Percentiles rank a stretch among this genome's conserved stretches.
Conservation (phyloP, 2,888 invertebrate genomes). For the Carterocephalus palaemon region DNA sequence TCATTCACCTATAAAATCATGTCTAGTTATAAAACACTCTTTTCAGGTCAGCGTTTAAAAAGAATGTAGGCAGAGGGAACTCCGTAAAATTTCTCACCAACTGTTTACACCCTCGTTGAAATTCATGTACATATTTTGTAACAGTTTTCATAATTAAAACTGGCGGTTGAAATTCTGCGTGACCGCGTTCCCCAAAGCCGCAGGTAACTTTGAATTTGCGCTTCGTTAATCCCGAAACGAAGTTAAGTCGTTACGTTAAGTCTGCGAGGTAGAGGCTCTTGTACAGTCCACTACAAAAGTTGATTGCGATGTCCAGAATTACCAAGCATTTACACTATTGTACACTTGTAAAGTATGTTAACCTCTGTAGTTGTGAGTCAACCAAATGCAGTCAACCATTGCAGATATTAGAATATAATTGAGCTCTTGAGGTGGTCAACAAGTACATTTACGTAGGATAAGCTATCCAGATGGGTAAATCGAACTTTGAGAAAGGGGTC, state of each 20-base stretch:
- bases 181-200: conserved; percentile 11
- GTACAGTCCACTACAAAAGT: not conserved
- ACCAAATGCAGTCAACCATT: no score
- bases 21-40: not conserved
- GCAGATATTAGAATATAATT: no score
- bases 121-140: conserved; percentile 12
- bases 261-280: not conserved
- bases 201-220: conserved; percentile 17
- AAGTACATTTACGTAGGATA: no score
- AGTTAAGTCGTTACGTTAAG: conserved; percentile 4
- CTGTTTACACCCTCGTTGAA: conserved; percentile 7
- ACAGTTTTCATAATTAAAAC: conserved; percentile 20
- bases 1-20: no score
- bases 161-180: conserved; percentile 10
- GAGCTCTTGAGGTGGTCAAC: no score
- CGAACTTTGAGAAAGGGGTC: no score
- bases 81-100: conserved; percentile 7
- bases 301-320: no score
- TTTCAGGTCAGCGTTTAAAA: not conserved
- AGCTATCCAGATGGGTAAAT: no score
- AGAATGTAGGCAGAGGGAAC: not conserved
- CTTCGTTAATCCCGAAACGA: conserved; percentile 11
- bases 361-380: no score
- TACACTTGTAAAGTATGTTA: no score
- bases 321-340: no score